Evolutionary conservation across 2,888 invertebrate species (phyloP), one percentile per base, ranked within the genome.

Genomic region (Lepidocyrtoides sp.): DNA sequence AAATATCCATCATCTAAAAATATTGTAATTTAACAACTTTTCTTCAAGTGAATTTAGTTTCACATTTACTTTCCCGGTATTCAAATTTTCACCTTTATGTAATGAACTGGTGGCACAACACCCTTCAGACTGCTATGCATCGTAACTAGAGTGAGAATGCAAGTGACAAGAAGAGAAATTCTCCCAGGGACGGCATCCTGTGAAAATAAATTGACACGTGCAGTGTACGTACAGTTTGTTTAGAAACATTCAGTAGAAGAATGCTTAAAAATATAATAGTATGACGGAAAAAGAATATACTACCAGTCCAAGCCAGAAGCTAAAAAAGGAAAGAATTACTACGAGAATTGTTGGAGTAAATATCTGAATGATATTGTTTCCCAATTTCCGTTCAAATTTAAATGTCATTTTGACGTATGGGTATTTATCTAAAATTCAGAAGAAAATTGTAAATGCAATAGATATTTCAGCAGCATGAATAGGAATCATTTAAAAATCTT

Each of bases 321-420:
- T 97, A 95, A 98, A 98, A 98, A 98, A 98, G 2, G 97, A 98
- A 7, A 98, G 95, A 96, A 97, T 97, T 10, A 98, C 98, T 7
- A 98, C 97, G 41, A 98, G 95, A 0, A 97, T 97, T 0, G 98
- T 98, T 0, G 98, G 98, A 0, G 97, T 97, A 95, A 98, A 98
- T 7, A 98, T 97, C 95, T 98, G 98, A 93, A 98, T 98, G 81
- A 98, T 95, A 94, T 98, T 98, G 95, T 98, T 98, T 0, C 98
- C 98, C 83, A 98, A 97, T 95, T 98, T 97, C 10, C 98, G 96
- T 95, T 98, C 97, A 94, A 98, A 98, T 79, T 97, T 96, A 95
- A 98, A 97, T 95, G 97, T 97, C 0, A 97, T 97, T 2, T 97
- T 97, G 79, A 98, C 95, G 51, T 97, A 96, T 0, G 98, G 97